Evolutionary conservation across 2,113 vertebrate species (phyloP).

Genomic region (Poeciliopsis turrubarensis): DNA sequence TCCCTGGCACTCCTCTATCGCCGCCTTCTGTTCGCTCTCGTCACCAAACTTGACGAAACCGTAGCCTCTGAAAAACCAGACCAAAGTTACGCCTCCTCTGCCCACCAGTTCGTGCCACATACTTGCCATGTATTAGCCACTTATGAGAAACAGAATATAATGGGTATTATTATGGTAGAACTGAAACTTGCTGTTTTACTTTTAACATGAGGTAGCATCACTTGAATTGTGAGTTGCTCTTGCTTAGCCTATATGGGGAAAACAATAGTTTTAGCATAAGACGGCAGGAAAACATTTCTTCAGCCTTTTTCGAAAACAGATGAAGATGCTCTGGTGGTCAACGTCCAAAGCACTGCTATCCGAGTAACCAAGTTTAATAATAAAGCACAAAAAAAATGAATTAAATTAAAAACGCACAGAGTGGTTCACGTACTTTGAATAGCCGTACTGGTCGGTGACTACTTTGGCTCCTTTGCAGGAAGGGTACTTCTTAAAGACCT

Average conservation of each 20-base stretch:
- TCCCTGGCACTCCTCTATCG: conserved; percentile 91
- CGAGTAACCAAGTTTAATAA: conserved; percentile 32
- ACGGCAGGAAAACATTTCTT: conserved; percentile 71
- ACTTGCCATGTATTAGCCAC: conserved; percentile 72
- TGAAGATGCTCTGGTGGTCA: conserved; percentile 60
- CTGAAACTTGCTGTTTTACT: conserved; percentile 87
- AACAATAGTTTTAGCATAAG: conserved; percentile 86
- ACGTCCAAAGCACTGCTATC: conserved; percentile 57
- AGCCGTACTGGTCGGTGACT: conserved; percentile 89
- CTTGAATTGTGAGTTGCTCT: conserved; percentile 88
- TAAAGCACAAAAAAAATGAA: background rate
- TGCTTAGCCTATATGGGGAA: conserved; percentile 88
- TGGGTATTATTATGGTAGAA: conserved; percentile 84
- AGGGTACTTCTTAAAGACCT: conserved; percentile 91
- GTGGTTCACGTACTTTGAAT: conserved; percentile 83
- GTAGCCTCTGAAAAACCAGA: conserved; percentile 84
- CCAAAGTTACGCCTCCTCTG: conserved; percentile 46
- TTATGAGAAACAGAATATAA: conserved; percentile 77
- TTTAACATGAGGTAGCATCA: conserved; percentile 88
- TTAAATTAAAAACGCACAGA: background rate
- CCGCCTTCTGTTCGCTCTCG: conserved; percentile 92
- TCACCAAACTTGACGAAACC: conserved; percentile 92
- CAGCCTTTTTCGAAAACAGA: conserved; percentile 67
- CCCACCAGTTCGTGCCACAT: conserved; percentile 43
- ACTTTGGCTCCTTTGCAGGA: conserved; percentile 93